phyloP scores from a whole-genome alignment of 2,113 vertebrate genomes.

The Noturus placidus region DNA sequence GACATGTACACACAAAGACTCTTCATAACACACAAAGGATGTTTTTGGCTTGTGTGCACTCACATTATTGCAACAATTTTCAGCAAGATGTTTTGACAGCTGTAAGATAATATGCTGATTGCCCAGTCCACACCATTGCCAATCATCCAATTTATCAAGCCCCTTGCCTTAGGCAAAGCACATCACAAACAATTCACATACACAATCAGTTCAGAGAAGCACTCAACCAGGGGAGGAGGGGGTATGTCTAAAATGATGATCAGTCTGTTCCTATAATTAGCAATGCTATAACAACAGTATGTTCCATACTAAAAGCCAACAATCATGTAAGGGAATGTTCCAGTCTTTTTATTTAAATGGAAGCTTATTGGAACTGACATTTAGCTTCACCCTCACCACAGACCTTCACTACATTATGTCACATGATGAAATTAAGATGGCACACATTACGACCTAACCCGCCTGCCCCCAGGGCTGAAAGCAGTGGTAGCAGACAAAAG shows the following conservation, averaged over 20 bases:
- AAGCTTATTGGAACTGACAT: conserved; percentile 19
- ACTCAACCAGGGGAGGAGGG: not conserved
- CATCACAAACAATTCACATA: conserved; percentile 5
- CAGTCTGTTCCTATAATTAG: conserved; percentile 12
- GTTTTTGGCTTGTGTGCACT: not conserved
- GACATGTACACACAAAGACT: not conserved
- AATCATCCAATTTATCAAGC: conserved; percentile 31
- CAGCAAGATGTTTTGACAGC: conserved; percentile 17
- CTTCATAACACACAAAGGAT: not conserved
- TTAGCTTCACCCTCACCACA: not conserved
- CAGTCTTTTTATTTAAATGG: conserved; percentile 29
- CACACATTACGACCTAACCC: not conserved
- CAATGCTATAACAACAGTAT: conserved; percentile 23
- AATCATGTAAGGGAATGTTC: not conserved
- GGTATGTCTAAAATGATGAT: conserved; percentile 19
- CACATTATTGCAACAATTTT: not conserved
- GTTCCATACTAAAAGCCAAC: conserved; percentile 19
- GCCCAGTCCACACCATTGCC: conserved; percentile 18
- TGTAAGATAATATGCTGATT: not conserved
- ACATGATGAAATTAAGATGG: not conserved
- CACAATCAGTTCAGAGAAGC: conserved; percentile 13
- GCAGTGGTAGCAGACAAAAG: conserved; percentile 7
- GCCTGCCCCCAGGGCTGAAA: not conserved
- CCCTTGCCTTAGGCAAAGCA: not conserved
- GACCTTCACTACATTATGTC: not conserved